These are phyloP conservation scores for Amphiprion ocellaris DNA, from an alignment of 2,113 vertebrate species.

Conservation along the genomic window DNA sequence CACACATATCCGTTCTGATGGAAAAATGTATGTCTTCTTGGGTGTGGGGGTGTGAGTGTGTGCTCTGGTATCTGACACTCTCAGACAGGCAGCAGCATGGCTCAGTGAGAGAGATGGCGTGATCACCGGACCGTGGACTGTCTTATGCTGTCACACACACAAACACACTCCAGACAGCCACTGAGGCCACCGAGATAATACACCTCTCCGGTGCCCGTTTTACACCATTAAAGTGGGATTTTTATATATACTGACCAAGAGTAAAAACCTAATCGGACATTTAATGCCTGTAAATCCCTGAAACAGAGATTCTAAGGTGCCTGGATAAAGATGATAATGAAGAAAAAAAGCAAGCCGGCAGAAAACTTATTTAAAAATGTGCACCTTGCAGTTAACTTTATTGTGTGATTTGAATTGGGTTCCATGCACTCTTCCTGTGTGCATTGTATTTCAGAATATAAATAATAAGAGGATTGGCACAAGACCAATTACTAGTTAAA, in stretches of 20 bases:
- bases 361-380: slow-evolving; percentile 22
- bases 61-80: slow-evolving; percentile 63
- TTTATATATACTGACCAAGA: slow-evolving; percentile 40
- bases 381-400: slow-evolving; percentile 24
- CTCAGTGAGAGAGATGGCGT: slow-evolving; percentile 69
- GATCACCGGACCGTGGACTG: slow-evolving; percentile 60
- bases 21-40: neutral
- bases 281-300: slow-evolving; percentile 29
- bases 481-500: too few relatives aligned
- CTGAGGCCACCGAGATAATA: slow-evolving; percentile 46
- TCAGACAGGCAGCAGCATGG: slow-evolving; percentile 65
- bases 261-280: slow-evolving; percentile 29
- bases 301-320: neutral
- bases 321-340: slow-evolving; percentile 22
- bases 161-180: slow-evolving; percentile 22
- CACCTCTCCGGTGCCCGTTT: slow-evolving; percentile 19
- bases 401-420: neutral
- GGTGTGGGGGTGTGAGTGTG: slow-evolving; percentile 24
- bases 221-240: slow-evolving; percentile 44
- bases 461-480: too few relatives aligned
- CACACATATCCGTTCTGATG: slow-evolving; percentile 29
- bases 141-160: slow-evolving; percentile 58
- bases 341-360: slow-evolving; percentile 20
- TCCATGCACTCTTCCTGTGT: too few relatives aligned
- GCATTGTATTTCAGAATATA: too few relatives aligned